Base-by-base conservation (phyloP, 2,113 vertebrate genomes). In the Fulica atra region DNA sequence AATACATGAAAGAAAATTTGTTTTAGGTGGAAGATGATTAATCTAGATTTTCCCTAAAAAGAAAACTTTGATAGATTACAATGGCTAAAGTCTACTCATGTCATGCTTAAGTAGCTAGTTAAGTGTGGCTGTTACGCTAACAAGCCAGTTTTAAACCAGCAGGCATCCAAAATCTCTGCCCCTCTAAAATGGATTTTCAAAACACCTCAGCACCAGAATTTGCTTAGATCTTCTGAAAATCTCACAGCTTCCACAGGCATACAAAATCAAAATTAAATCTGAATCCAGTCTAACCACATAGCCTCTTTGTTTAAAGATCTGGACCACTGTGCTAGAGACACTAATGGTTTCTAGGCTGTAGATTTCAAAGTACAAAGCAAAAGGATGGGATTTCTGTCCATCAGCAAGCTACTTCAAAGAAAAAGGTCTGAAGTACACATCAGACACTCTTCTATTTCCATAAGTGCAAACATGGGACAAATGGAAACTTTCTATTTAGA, bases 271-370 rank as follows among this genome's bases (percentile, higher is more conserved):
- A 96, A 83, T 74, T 44, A 81, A 74, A 90, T 56, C 46, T 64
- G 26, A 88, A 78, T 66, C 68, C 36, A 70, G 48, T 13, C 72
- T 89, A n/a, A 81, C 48, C n/a, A 69, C 14, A 80, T 2, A 74
- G 64, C 7, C 20, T 61, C 60, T 70, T 94, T 54, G 78, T 92
- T 56, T 74, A 51, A 93, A 91, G 24, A 78, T 89, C 78, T 93
- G 89, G 66, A 78, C 64, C 84, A 85, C 68, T 89, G 74, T 78
- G 33, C 33, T 74, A 93, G 77, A 95, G 80, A 96, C 16, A 57
- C 25, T 86, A 70, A 14, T 16, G 7, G 9, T 44, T 93, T 90
- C 60, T 57, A 81, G 57, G 35, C 23, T 68, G 35, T 31, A 56
- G 31, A 86, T 59, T 81, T 42, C 54, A 29, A 93, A 88, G 33